These are phyloP conservation scores for Neomorphus geoffroyi DNA, from an alignment of 2,797 vertebrate genomes.

Conservation along the genomic window DNA sequence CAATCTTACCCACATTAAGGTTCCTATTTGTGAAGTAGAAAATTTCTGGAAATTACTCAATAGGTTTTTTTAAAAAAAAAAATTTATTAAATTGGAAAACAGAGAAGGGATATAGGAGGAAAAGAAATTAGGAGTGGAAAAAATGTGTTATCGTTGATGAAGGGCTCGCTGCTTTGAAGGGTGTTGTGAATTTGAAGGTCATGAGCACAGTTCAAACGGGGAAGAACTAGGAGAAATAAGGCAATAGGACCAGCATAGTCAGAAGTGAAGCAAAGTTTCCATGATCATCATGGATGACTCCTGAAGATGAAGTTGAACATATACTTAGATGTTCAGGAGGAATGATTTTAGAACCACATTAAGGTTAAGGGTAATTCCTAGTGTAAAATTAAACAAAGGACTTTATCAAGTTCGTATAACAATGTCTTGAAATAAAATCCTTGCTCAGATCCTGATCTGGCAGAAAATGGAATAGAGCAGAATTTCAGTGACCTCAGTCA, in stretches of 20 bases:
- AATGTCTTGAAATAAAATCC: slow-evolving; percentile 1
- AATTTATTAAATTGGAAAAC: background rate
- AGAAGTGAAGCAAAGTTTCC: background rate
- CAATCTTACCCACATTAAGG: rapidly evolving
- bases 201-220: background rate
- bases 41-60: background rate
- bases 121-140: background rate
- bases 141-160: background rate
- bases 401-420: background rate
- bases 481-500: background rate
- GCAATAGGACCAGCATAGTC: background rate
- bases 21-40: background rate
- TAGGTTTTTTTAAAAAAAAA: background rate
- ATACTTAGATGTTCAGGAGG: background rate
- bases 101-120: background rate
- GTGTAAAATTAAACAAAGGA: background rate
- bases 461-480: background rate
- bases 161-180: background rate
- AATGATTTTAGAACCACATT: background rate
- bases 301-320: background rate
- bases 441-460: background rate
- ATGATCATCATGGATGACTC: background rate
- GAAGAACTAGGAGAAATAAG: background rate
- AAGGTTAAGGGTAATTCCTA: background rate
- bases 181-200: background rate